Conservation (phyloP, 2,888 invertebrate species). For the Himalopsyche anomala region DNA sequence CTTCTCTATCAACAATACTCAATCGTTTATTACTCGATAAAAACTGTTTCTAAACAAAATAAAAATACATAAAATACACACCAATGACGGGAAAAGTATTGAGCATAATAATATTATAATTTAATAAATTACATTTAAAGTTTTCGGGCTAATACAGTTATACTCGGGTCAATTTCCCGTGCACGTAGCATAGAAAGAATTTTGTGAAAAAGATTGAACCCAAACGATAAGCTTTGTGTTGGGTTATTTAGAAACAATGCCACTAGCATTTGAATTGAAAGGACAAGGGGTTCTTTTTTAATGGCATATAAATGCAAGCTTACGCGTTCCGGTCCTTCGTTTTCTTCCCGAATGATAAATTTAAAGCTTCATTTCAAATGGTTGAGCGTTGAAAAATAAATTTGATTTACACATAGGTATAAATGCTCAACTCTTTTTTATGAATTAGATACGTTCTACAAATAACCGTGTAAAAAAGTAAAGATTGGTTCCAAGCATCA, state of each 20-base stretch:
- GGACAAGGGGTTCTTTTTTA: slow-evolving; percentile 43
- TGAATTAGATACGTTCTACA: too few species aligned
- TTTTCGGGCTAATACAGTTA: not conserved
- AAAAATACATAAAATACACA: too few species aligned
- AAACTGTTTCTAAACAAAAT: too few species aligned
- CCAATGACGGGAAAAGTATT: too few species aligned
- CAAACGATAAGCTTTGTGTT: slow-evolving; percentile 31
- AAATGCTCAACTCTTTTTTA: too few species aligned
- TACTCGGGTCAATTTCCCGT: slow-evolving; percentile 28
- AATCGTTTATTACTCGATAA: too few species aligned
- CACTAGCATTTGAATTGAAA: slow-evolving; percentile 36
- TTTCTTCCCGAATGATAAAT: not conserved
- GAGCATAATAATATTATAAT: not conserved
- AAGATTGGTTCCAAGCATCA: too few species aligned
- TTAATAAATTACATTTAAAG: not conserved
- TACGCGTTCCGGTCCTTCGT: slow-evolving; percentile 4
- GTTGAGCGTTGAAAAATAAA: not conserved
- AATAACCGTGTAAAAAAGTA: too few species aligned
- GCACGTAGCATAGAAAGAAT: slow-evolving; percentile 29
- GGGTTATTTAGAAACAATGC: slow-evolving; percentile 42
- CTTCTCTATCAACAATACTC: too few species aligned
- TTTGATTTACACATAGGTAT: too few species aligned
- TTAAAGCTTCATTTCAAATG: not conserved
- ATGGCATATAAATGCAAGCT: slow-evolving; percentile 40
- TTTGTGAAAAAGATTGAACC: slow-evolving; percentile 35